Evolutionary conservation across 2,797 vertebrate genomes (phyloP).

Genomic region (Vultur gryphus): DNA sequence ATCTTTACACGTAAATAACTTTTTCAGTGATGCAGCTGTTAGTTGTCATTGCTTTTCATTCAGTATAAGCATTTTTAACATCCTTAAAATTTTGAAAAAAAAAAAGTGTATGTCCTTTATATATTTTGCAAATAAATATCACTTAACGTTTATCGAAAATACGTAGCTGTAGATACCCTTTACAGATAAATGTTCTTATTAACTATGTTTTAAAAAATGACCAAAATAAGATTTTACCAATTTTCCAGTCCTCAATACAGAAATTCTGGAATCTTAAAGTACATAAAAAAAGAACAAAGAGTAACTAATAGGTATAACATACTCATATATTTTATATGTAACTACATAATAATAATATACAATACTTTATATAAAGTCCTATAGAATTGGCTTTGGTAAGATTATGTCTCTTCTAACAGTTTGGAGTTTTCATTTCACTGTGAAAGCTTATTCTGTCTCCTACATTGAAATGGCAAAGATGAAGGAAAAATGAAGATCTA

Average conservation of each 20-base stretch:
- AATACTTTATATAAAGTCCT: neutral
- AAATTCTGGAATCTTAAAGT: constrained; percentile 17
- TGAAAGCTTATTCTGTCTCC: constrained; percentile 36
- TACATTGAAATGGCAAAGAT: neutral
- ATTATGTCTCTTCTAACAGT: constrained; percentile 4
- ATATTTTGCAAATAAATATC: neutral
- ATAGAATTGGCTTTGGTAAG: constrained; percentile 27
- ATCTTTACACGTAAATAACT: neutral
- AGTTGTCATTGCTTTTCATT: neutral
- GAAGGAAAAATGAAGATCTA: neutral
- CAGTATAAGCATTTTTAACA: neutral
- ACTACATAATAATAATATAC: neutral
- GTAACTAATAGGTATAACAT: neutral
- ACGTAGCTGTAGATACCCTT: neutral
- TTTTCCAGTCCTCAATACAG: neutral
- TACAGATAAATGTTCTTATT: neutral
- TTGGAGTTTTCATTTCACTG: constrained; percentile 48
- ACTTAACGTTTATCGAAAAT: neutral
- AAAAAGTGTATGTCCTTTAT: neutral
- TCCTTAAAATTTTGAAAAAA: neutral
- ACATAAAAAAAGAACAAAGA: neutral
- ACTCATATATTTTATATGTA: neutral
- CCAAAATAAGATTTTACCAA: neutral
- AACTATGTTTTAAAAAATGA: neutral
- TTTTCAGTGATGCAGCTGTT: neutral